Evolutionary conservation across 1,140 invertebrate species (phyloP), one percentile per base, ranked within the genome.

Genomic region (Sipha flava): DNA sequence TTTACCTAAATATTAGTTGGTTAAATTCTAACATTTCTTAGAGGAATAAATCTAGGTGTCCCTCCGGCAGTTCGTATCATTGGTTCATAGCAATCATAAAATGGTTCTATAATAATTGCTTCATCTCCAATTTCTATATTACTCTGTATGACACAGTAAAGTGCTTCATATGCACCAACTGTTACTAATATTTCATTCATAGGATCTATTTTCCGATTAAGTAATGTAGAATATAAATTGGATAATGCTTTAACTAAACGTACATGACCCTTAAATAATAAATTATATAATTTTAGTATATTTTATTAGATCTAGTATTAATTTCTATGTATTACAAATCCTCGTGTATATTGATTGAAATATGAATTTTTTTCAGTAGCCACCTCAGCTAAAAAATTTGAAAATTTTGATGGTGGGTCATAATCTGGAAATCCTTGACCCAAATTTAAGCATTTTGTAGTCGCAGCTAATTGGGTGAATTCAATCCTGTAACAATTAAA

Each of bases 351-450:
- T 84, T 99, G 97, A 85, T 98, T 93, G 10, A 96, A 84, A 0
- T 95, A 85, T 43, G 90, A 89, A 88, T 96, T 92, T 12, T 91
- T 87, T 68, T 90, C 89, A 6, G 85, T 86, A 0, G 91, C 87
- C 57, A 91, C 90, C 47, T 92, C 88, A 1, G 89, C 87, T 52
- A 98, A 86, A 18, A 93, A 91, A 82, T 96, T 89, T 37, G 73
- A 43, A 57, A 57, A 77, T 3, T 5, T 21, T 31, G 80, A 77
- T 0, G 91, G 90, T 21, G 95, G 90, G 31, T 83, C 81, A 87
- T 93, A 97, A 85, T 99, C 96, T 0, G 97, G 96, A 87, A 99
- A 99, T 3, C 98, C 98, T 89, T 99, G 97, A 0, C 98, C 98
- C 45, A 99, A 88, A 87, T 99, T 99, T 14, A 97, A 85, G 1